Evolutionary conservation across 2,888 invertebrate genomes (phyloP).

Genomic region (Trichopria drosophilae): DNA sequence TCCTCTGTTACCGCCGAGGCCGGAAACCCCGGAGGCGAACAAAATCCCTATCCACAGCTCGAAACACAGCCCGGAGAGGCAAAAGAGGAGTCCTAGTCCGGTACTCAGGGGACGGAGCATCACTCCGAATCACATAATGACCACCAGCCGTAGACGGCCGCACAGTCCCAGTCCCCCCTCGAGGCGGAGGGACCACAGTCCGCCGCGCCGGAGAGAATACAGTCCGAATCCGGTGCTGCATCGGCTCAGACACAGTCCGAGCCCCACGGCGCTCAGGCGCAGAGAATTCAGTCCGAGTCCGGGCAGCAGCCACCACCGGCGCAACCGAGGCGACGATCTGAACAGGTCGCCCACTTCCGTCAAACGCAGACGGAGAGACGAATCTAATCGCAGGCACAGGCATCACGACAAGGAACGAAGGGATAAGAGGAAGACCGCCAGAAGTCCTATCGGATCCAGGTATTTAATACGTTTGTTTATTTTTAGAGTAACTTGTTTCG

Average conservation of each 20-base stretch:
- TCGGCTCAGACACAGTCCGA: constrained; percentile 50
- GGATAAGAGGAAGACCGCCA: constrained; percentile 56
- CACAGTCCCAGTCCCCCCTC: constrained; percentile 53
- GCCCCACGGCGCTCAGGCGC: constrained; percentile 40
- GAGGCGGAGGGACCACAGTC: constrained; percentile 42
- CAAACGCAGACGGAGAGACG: constrained; percentile 57
- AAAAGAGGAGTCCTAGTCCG: too few relatives aligned
- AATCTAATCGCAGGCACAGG: constrained; percentile 58
- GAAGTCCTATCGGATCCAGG: constrained; percentile 50
- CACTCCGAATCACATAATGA: constrained; percentile 23
- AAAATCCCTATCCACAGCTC: constrained; percentile 42
- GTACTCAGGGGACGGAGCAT: too few relatives aligned
- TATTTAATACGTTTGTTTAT: constrained; percentile 32
- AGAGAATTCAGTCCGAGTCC: constrained; percentile 52
- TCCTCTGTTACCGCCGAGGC: constrained; percentile 65
- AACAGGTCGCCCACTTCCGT: constrained; percentile 50
- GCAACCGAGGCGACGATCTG: constrained; percentile 46
- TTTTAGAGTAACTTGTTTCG: neutral
- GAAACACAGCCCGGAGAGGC: constrained; percentile 42
- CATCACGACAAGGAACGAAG: constrained; percentile 59
- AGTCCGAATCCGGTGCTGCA: constrained; percentile 41
- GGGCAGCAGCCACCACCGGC: constrained; percentile 43
- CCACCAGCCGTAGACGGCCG: constrained; percentile 44
- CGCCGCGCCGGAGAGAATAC: constrained; percentile 49
- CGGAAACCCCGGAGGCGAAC: constrained; percentile 44